Evolutionary conservation across 2,113 vertebrate genomes (phyloP), one percentile per base, ranked within the genome.

Genomic region (Marmota monax): DNA sequence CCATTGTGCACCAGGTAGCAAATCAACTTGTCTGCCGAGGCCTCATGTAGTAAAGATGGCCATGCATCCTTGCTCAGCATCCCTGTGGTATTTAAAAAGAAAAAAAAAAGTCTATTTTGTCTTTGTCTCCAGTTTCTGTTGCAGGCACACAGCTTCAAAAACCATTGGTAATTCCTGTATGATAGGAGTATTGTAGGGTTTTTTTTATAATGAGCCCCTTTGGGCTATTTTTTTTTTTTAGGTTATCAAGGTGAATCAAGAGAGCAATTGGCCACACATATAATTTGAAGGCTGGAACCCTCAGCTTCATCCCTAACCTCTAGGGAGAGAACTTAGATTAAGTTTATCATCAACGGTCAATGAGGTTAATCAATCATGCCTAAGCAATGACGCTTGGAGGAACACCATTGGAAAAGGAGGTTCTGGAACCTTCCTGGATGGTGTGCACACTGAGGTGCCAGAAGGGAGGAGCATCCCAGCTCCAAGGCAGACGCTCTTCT

Each of bases 81-180:
- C n/a, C 48, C 27, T 87, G 34, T 39, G 4, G 58, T 72, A 63
- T 12, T 51, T 16, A 53, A 53, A 53, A 53, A 45, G 61, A 67
- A 77, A 53, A 53, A 53, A 53, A 45, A 67, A 67, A 77, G n/a
- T 16, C 83, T 20, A 63, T 72, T 94, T 85, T 90, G 23, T n/a
- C 42, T 91, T 82, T 63, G 73, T 73, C 29, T 14, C 14, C 32
- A 51, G 7, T 69, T 93, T 39, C 34, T n/a, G 22, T 56, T 94
- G 61, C 25, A 92, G 67, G 61, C n/a, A 96, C 42, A 96, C 37
- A 77, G 29, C 10, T 91, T 96, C 70, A 76, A 56, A 93, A 79
- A 29, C 48, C 23, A 56, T 7, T 69, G n/a, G 84, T 65, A 70
- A 70, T 69, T 72, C 72, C 82, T 53, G 32, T 56, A 37, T 11